Base-by-base conservation (phyloP, 1,140 invertebrate genomes). In the Chironomus tepperi region DNA sequence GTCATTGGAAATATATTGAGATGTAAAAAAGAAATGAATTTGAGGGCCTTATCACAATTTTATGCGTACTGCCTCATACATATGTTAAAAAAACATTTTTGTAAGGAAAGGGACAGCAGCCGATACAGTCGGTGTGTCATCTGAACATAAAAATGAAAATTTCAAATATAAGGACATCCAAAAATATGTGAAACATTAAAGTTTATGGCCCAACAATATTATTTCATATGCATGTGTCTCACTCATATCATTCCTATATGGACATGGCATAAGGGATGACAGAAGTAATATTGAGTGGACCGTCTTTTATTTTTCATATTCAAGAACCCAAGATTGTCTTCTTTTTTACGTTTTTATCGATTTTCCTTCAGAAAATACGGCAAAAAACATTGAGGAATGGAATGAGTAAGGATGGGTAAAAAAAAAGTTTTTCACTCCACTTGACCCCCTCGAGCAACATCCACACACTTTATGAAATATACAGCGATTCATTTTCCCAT, bases 141-240 rank as follows among this genome's bases (percentile, higher is more conserved):
- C 16, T 7, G 19, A 70, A 70, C 9, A 18, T 18, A 15, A 19
- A 21, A 70, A 70, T 21, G 65, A 70, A 70, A 70, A 8, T 70
- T 7, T 16, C 65, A 70, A 70, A 70, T 18, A 70, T 18, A 70
- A 19, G 65, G 18, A 70, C 19, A 9, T n/a, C n/a, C n/a, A 47
- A 57, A 70, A 70, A 70, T 70, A 70, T 70, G 65, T 18, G 18
- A 7, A 70, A 70, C 65, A 70, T 70, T 70, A 70, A 70, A 70
- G 65, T 70, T 70, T 70, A 70, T 70, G 65, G 65, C 65, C 16
- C 65, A 70, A 70, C 18, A 70, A 70, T 70, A 70, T 70, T 70
- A 19, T 70, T 19, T 70, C 65, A n/a, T 57, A 12, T 21, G 18
- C 19, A 21, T 70, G 65, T 70, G 65, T 70, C 19, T 70, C 65